A percentile compares a stretch with the other conserved stretches of the same genome.
Conservation (phyloP, 2,113 vertebrate species). For the Psilopsiagon aurifrons region DNA sequence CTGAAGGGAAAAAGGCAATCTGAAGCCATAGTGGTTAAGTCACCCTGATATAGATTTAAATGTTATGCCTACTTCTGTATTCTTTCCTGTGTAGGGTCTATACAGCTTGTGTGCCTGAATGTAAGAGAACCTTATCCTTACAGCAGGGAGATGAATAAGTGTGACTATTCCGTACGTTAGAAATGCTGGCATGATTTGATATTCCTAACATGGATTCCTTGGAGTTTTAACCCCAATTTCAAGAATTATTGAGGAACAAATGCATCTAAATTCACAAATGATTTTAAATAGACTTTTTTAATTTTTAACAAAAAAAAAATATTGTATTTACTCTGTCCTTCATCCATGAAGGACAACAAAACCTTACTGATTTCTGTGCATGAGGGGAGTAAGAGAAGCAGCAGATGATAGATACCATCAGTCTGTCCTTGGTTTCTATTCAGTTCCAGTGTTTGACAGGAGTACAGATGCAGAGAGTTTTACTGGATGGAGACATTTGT, state of each 20-base stretch:
- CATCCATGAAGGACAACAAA: neutral
- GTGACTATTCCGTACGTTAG: neutral
- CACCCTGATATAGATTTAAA: neutral
- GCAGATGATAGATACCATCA: neutral
- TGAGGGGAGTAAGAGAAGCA: neutral
- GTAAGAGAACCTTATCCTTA: neutral
- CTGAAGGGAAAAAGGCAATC: neutral
- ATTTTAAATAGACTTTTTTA: neutral
- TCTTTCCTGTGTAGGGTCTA: neutral
- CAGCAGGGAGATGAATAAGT: neutral
- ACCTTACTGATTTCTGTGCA: neutral
- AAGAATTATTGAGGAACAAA: neutral
- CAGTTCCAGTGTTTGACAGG: neutral
- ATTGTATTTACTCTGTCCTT: neutral
- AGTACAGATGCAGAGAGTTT: neutral
- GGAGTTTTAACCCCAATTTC: neutral
- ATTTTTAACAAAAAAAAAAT: neutral
- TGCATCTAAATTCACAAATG: neutral
- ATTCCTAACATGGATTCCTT: neutral
- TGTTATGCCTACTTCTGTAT: neutral
- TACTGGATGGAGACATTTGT: neutral
- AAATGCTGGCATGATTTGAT: neutral
- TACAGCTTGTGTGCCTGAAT: neutral
- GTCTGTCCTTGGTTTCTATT: neutral
- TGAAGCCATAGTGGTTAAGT: neutral